These are phyloP conservation scores for Gavia stellata DNA, from an alignment of 2,113 vertebrate genomes.

Conservation along the genomic window DNA sequence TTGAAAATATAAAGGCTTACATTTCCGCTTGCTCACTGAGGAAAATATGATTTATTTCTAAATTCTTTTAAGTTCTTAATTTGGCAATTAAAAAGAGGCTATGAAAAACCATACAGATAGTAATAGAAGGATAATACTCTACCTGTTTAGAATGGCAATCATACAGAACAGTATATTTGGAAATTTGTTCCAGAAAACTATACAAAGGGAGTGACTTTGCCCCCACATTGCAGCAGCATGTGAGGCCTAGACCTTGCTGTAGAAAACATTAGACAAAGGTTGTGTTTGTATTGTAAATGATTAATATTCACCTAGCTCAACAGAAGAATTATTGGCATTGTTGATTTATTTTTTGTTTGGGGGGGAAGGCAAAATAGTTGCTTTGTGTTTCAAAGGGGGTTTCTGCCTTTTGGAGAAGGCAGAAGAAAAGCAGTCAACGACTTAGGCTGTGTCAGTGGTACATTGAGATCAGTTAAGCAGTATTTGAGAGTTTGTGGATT, in stretches of 20 bases:
- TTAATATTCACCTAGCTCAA: background rate
- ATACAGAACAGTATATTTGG: accelerated
- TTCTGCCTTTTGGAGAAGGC: background rate
- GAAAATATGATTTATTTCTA: background rate
- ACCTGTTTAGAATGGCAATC: background rate
- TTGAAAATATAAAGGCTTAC: background rate
- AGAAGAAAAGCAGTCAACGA: background rate
- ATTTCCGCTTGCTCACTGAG: background rate
- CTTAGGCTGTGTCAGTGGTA: background rate
- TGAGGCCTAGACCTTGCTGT: background rate
- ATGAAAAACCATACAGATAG: background rate
- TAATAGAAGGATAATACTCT: background rate
- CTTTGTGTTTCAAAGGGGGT: background rate
- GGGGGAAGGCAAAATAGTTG: background rate
- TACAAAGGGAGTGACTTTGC: background rate
- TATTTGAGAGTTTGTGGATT: background rate
- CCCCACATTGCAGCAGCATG: background rate
- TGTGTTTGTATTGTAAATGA: background rate
- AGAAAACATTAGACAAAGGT: background rate
- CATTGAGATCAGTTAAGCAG: background rate
- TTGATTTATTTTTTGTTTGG: background rate
- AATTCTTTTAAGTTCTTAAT: background rate
- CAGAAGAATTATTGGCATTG: background rate
- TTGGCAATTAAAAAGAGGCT: background rate
- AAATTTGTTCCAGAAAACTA: background rate